Base-by-base conservation (phyloP, 2,113 vertebrate genomes). In the Calidris pugnax region DNA sequence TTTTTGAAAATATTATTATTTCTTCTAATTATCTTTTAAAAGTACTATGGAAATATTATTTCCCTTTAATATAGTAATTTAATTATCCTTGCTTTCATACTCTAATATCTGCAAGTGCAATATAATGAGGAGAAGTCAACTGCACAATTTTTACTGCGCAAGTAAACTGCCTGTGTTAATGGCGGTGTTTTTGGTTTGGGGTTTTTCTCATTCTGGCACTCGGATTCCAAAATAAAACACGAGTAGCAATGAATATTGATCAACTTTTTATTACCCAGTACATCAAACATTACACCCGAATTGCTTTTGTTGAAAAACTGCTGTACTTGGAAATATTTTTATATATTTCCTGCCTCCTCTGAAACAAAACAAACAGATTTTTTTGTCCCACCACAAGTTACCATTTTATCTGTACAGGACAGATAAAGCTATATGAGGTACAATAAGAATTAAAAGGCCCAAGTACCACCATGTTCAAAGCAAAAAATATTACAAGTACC, bases 191-290 rank as follows among this genome's bases (percentile, higher is more conserved):
- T 73, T 73, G 19, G 50, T 68, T 51, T 11, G 5, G 2, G 4
- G 7, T n/a, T 24, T 66, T 78, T 60, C 79, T 87, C 6, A 66
- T 86, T 91, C 45, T 90, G 21, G 41, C 39, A 81, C 50, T 85
- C 67, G 50, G 26, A 90, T 71, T 91, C 83, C 24, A 81, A 89
- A 95, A 86, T 86, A 84, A 77, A 93, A 27, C 66, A 89, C 41
- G 20, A 74, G 18, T 59, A 78, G 76, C 79, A 92, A 80, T 60
- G 47, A 88, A 74, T 96, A 95, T 86, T 84, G 88, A 95, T 93
- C 72, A 78, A 67, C 12, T 16, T 86, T 91, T 94, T 80, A 94
- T 37, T 80, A 88, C 4, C 14, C 56, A 78, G 51, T 51, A 72
- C n/a, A 92, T 60, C 41, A 90, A 92, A 92, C 17, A 80, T 66